These are phyloP conservation scores for Rhineura floridana DNA, from an alignment of 2,113 vertebrate genomes.

Conservation along the genomic window DNA sequence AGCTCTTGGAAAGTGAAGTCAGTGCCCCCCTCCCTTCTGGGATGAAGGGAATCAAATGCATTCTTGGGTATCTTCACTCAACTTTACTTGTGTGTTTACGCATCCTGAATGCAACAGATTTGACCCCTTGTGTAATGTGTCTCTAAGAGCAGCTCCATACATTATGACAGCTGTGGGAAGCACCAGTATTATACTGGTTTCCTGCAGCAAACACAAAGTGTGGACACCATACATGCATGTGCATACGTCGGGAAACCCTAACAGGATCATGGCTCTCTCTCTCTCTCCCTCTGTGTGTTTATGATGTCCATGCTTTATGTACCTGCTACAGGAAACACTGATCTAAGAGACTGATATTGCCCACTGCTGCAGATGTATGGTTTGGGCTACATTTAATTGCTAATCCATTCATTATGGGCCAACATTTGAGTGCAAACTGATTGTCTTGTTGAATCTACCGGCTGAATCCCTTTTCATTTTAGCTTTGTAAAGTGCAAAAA, in stretches of 20 bases:
- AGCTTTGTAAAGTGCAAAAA: slow-evolving; percentile 65
- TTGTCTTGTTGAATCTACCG: slow-evolving; percentile 51
- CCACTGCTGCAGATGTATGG: neutral
- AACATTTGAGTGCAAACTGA: slow-evolving; percentile 56
- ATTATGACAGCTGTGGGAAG: neutral
- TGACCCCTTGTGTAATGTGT: neutral
- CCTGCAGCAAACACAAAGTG: neutral
- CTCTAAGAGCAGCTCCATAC: neutral
- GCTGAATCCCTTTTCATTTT: slow-evolving; percentile 12
- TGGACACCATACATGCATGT: neutral
- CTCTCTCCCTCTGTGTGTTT: neutral
- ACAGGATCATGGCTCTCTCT: neutral
- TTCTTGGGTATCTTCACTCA: neutral
- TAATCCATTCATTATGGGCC: neutral
- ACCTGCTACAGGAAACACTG: neutral
- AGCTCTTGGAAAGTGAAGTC: neutral
- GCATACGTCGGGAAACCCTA: neutral
- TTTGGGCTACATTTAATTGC: neutral
- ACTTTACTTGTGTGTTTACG: too few relatives aligned
- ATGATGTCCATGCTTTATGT: neutral
- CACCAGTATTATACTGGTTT: neutral
- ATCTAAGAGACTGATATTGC: neutral
- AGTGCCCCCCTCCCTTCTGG: neutral
- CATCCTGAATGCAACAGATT: neutral
- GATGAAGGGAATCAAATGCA: neutral